These are phyloP conservation scores for Zaprionus nigranus DNA, from an alignment of 1,140 invertebrate species.

Conservation along the genomic window DNA sequence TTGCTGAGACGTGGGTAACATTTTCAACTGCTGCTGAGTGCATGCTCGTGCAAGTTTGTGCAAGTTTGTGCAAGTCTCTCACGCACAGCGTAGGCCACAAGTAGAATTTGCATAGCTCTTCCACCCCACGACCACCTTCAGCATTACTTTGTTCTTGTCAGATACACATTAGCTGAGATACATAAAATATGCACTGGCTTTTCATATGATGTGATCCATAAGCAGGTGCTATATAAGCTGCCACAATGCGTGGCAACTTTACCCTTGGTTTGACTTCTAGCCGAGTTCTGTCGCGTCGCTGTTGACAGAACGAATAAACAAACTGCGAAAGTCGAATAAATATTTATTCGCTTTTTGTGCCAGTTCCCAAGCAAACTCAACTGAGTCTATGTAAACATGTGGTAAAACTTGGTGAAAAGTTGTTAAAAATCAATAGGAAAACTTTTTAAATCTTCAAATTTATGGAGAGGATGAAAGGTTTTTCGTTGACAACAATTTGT, in stretches of 20 bases:
- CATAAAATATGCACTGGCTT: slow-evolving; percentile 32
- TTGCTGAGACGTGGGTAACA: slow-evolving; percentile 61
- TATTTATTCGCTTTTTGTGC: background rate
- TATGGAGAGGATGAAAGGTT: slow-evolving; percentile 2
- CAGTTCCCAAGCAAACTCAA: background rate
- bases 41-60: slow-evolving; percentile 9
- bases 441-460: slow-evolving; percentile 3
- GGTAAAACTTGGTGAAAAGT: background rate
- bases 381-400: background rate
- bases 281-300: slow-evolving; percentile 25
- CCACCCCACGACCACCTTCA: background rate
- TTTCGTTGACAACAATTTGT: background rate
- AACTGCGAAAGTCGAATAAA: slow-evolving; percentile 7
- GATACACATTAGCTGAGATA: slow-evolving; percentile 12
- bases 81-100: slow-evolving; percentile 7
- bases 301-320: background rate
- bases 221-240: background rate
- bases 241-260: slow-evolving; percentile 14
- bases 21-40: slow-evolving; percentile 42
- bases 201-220: background rate
- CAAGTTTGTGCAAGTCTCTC: slow-evolving; percentile 18
- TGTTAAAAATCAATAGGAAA: slow-evolving; percentile 1
- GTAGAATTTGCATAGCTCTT: slow-evolving; percentile 11
- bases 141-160: background rate
- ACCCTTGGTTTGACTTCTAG: slow-evolving; percentile 69